Evolutionary conservation across 2,797 vertebrate species (phyloP), one percentile per base, ranked within the genome.

Genomic region (Vipera latastei): DNA sequence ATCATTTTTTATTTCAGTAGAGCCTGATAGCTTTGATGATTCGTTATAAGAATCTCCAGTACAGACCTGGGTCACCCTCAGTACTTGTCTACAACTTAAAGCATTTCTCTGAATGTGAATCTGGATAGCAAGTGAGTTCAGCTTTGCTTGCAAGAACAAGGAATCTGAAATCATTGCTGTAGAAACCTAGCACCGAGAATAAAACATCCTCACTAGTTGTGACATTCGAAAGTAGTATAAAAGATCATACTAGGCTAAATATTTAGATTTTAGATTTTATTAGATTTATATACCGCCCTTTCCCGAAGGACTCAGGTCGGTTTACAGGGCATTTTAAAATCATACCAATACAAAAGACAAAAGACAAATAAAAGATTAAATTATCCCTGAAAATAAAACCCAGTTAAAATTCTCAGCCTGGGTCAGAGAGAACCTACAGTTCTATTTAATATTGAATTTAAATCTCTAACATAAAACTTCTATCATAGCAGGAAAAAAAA

Each of bases 201-300:
- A 11, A 7, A 63, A 59, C 48, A 18, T 65, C 91, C 18, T 83
- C 90, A 85, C 25, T 96, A 92, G 91, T 38, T 91, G 56, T 92
- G 73, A 90, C 51, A 57, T 60, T 89, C 69, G 92, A 5, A 44
- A 89, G 9, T 88, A 69, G 25, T 94, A 4, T 28, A 83, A 94
- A 48, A 92, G 91, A 92, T 95, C 89, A 88, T 51, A 18, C 32
- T 69, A 57, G 90, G 91, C 93, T 94, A 96, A 91, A 57, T 91
- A 57, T n/a, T n/a, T n/a, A n/a, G n/a, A n/a, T n/a, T n/a, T n/a
- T n/a, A n/a, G n/a, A n/a, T n/a, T n/a, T n/a, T n/a, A n/a, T n/a
- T n/a, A n/a, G n/a, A n/a, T n/a, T n/a, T n/a, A n/a, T n/a, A n/a
- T n/a, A n/a, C n/a, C n/a, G n/a, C n/a, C n/a, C n/a, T n/a, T n/a